phyloP scores from a whole-genome alignment of 2,888 invertebrate genomes.

The Yponomeuta evonymella region DNA sequence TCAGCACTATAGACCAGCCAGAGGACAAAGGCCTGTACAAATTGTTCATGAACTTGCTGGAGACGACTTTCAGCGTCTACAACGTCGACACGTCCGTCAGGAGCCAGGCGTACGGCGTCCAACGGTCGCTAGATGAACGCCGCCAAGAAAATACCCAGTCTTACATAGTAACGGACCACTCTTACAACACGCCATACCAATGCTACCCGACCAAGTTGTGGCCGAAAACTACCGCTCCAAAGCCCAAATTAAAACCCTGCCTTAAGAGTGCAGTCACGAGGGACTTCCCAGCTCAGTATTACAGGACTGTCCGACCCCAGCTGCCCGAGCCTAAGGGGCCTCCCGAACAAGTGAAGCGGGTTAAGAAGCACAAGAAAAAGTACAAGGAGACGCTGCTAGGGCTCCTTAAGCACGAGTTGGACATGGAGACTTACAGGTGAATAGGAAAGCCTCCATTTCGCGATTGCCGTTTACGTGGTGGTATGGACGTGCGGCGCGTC shows the following conservation, averaged over 20 bases:
- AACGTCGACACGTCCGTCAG: conserved; percentile 30
- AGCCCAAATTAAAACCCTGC: neutral
- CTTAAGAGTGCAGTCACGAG: neutral
- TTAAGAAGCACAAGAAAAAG: neutral
- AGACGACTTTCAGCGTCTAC: conserved; percentile 44
- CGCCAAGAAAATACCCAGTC: neutral
- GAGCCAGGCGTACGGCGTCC: neutral
- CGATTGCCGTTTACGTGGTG: too few relatives aligned
- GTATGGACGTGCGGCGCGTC: too few relatives aligned
- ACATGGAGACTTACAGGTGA: neutral
- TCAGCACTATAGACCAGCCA: conserved; percentile 26
- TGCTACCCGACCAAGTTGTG: neutral
- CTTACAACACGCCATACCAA: neutral
- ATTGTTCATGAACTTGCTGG: conserved; percentile 50
- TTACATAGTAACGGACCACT: neutral
- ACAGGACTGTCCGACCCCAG: neutral
- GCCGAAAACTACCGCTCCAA: neutral
- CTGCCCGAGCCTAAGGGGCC: neutral
- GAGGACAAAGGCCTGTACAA: conserved; percentile 41
- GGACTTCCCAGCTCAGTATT: neutral
- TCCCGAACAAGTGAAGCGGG: neutral
- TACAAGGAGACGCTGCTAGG: neutral
- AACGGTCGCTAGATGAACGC: neutral
- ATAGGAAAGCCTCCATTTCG: neutral
- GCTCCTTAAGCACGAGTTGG: neutral